Base-by-base conservation (phyloP, 2,797 vertebrate species). In the Enteromius thamalakanensis region DNA sequence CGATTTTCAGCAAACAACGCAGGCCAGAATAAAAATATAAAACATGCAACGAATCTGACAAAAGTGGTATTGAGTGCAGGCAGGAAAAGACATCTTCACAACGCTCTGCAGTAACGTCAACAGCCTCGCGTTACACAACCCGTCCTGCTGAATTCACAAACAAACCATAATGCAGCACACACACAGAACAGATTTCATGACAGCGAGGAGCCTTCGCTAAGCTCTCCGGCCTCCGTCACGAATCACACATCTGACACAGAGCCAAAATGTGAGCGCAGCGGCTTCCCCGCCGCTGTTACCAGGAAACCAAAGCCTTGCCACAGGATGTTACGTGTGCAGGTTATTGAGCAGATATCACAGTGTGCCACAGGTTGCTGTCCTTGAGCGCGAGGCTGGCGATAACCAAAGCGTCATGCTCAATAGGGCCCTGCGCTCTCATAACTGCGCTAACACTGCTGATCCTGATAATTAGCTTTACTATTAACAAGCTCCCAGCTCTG, bases 61-160 rank as follows among this genome's bases (percentile, higher is more conserved):
- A 42, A 80, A 80, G 2, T 37, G 14, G 0, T 6, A 21, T 42
- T 70, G 78, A 81, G 40, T 62, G 14, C 21, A 80, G 2, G 32
- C 68, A 81, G 53, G 79, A 72, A 81, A 81, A 40, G 37, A 40
- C 37, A 14, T 29, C 49, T 34, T 34, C 34, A 34, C 34, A 58
- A 76, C 84, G 86, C 75, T 80, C 26, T 51, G 40, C 60, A 67
- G 84, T 89, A 89, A 89, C 88, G 87, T 72, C 82, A 74, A 87
- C 72, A 79, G 85, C 32, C 82, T 76, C 76, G 49, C 23, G 89
- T 93, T 93, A 91, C 82, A 89, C 90, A 92, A 91, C 89, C 29
- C 32, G 75, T 79, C 78, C 23, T 62, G 58, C 23, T 85, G 82
- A 91, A 87, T 85, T 87, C 89, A 86, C 67, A 77, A 42, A 55